Base-by-base conservation (phyloP, 2,888 invertebrate genomes). In the Luperina nickerlii region DNA sequence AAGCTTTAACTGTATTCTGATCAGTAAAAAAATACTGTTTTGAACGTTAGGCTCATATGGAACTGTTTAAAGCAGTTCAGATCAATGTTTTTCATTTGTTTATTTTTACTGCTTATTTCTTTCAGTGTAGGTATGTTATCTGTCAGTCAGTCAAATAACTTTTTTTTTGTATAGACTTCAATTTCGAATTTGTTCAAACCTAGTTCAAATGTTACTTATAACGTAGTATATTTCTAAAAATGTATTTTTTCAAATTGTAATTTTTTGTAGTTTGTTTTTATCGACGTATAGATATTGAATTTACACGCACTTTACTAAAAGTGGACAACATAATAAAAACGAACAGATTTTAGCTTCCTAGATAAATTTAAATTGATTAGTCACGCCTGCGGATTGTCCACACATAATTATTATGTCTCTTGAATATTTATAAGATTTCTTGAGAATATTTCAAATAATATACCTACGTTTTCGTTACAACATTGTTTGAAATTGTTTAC, bases 381-480 rank as follows among this genome's bases (percentile, higher is more conserved):
- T 65, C 76, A 82, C 24, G 76, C 45, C 42, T 63, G 24, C 18
- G 6, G 5, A 20, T 8, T 62, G 32, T 54, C 74, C n/a, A 63
- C 51, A 54, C 74, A 62, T 81, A 74, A 81, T 45, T 62, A 81
- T n/a, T 72, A n/a, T 45, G 42, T 15, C 15, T 71, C 18, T 32
- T 82, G n/a, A 75, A 82, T 75, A 79, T 60, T 51, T 38, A 76
- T 82, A 13, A 82, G 27, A 0, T 67, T 2, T 42, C 77, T 51
- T 27, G 0, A 76, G 9, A 45, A 24, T 45, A 38, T 62, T 82
- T 54, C 1, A 54, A 62, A 62, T 60, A 13, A 27, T 45, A 11
- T 11, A 42, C n/a, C 20, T 13, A 51, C 42, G 2, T 57, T 65
- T 65, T 51, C n/a, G n/a, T 78, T 32, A 32, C 13, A 45, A 54